These are phyloP conservation scores for Sycobia sp. DNA, from an alignment of 1,140 invertebrate genomes.

Conservation along the genomic window DNA sequence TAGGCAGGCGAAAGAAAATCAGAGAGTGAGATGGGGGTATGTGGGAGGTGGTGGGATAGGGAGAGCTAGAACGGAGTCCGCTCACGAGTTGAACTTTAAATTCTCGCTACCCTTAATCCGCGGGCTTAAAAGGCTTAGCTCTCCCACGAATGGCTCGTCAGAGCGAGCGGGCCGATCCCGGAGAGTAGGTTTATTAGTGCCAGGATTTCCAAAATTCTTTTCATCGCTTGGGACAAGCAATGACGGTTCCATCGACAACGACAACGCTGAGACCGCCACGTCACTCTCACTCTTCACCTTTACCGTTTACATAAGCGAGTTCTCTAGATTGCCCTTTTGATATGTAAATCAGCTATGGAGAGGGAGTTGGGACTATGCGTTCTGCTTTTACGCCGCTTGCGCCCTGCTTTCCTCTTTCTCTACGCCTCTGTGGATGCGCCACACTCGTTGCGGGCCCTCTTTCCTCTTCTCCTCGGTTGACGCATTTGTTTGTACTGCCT, in stretches of 20 bases:
- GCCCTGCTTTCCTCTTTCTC: constrained; percentile 40
- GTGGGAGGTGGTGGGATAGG: neutral
- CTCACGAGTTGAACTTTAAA: constrained; percentile 53
- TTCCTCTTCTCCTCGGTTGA: neutral
- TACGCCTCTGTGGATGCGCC: too few relatives aligned
- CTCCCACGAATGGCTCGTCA: constrained; percentile 60
- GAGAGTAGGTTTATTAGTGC: constrained; percentile 62
- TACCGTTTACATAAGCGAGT: constrained; percentile 63
- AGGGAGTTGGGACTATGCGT: constrained; percentile 27
- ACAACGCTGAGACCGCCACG: too few relatives aligned
- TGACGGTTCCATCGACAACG: too few relatives aligned
- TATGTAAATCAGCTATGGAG: constrained; percentile 63
- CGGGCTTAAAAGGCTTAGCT: constrained; percentile 58
- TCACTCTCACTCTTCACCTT: constrained; percentile 8
- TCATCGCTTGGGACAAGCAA: constrained; percentile 54
- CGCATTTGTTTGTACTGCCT: too few relatives aligned
- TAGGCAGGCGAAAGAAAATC: neutral
- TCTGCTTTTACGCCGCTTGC: constrained; percentile 61
- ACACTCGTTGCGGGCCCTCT: constrained; percentile 2
- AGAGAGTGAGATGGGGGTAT: neutral
- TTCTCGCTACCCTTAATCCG: constrained; percentile 57
- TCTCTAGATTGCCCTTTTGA: constrained; percentile 64
- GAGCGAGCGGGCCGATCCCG: constrained; percentile 42
- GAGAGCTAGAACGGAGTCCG: neutral
- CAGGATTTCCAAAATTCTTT: constrained; percentile 62